A percentile compares a stretch with the other conserved stretches of the same genome.
Conservation (phyloP, 1,140 invertebrate species). For the Acromyrmex charruanus region DNA sequence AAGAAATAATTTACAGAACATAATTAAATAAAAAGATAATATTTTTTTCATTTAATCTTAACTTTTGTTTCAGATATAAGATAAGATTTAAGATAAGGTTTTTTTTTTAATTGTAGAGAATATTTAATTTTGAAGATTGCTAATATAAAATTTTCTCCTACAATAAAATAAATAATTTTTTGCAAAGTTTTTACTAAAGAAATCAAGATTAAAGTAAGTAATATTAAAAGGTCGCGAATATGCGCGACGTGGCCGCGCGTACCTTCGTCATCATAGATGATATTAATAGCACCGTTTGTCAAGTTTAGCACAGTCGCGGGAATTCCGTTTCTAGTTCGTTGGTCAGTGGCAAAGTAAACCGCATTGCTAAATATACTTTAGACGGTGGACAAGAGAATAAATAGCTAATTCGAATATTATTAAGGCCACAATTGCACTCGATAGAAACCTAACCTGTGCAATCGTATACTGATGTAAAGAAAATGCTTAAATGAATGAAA, state of each 20-base stretch:
- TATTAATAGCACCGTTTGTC: slow-evolving; percentile 50
- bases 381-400: slow-evolving; percentile 17
- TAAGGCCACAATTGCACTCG: neutral
- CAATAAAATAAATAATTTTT: neutral
- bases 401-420: slow-evolving; percentile 28
- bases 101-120: neutral
- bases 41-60: slow-evolving; percentile 10
- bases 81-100: neutral
- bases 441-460: neutral
- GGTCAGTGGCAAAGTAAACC: slow-evolving; percentile 42
- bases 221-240: neutral
- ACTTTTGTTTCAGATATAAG: neutral
- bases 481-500: too few species aligned
- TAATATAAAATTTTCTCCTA: neutral
- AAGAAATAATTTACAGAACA: neutral
- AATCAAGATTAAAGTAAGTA: neutral
- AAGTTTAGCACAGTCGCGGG: slow-evolving; percentile 45
- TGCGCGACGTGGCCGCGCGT: neutral
- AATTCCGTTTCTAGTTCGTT: slow-evolving; percentile 44
- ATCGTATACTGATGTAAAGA: neutral
- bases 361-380: slow-evolving; percentile 41
- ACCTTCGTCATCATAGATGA: slow-evolving; percentile 37
- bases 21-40: neutral
- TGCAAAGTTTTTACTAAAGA: neutral
- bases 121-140: neutral